Evolutionary conservation across 2,888 invertebrate species (phyloP), one percentile per base, ranked within the genome.

Genomic region (Drosophila barbarae): DNA sequence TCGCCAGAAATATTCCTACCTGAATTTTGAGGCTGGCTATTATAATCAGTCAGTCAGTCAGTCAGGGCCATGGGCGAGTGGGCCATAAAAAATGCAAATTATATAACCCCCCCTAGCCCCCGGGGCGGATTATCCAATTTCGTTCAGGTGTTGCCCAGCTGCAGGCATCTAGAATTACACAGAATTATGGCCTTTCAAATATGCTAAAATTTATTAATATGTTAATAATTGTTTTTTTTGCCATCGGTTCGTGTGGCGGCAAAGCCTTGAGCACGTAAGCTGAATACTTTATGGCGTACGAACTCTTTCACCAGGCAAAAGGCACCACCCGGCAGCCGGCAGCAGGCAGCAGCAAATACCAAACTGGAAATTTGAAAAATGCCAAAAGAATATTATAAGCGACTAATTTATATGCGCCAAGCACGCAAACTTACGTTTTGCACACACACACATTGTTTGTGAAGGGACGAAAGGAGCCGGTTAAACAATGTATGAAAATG

Each of bases 381-480:
- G 74, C 85, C 84, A 76, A 81, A 81, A 77, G 75, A 85, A 78
- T 84, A 84, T 82, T 84, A 84, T 78, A 80, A 78, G 71, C 74
- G 73, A 63, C 72, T 82, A 85, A 83, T 85, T 83, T 83, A 83
- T 83, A 85, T 75, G 75, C 77, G 69, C 46, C 55, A 57, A 77
- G 78, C 86, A 86, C 84, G 86, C 87, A 76, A 86, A 73, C 80
- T 84, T 73, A 77, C 86, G 85, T 87, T 85, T 77, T 83, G 74
- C 74, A 73, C 74, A 83, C 41, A 35, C 78, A 41, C 79, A 84
- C 82, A 84, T 70, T 80, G 84, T 74, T 65, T 74, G 73, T 59
- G 65, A 49, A 69, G 55, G 73, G 77, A 57, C 41, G 67, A 69
- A 47, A 36, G 50, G 35, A 65, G 53, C 67, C 75, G 64, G 73